Percentiles rank a stretch among this genome's conserved stretches.
These are phyloP conservation scores for Drusus annulatus DNA, from an alignment of 1,140 invertebrate genomes.

Conservation along the genomic window DNA sequence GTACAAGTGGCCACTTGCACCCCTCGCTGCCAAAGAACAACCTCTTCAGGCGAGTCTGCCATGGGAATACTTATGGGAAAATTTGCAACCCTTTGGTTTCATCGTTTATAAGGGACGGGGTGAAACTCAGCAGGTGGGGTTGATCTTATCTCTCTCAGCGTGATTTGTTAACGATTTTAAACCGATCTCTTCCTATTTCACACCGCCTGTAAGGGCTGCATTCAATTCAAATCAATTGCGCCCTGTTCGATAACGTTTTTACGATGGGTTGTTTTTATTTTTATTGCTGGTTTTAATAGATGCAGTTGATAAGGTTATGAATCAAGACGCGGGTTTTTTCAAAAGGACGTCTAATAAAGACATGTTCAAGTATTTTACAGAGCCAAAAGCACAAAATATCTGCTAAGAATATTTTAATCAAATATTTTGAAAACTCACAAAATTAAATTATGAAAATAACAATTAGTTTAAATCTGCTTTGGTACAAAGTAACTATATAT, in stretches of 20 bases:
- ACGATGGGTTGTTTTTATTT: too few relatives aligned
- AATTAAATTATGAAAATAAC: too few relatives aligned
- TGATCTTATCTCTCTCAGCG: constrained; percentile 36
- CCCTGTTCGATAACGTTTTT: not conserved
- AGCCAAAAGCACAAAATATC: too few relatives aligned
- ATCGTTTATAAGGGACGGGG: not conserved
- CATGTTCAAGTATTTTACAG: too few relatives aligned
- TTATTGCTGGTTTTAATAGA: not conserved
- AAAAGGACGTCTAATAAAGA: too few relatives aligned
- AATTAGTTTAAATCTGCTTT: too few relatives aligned
- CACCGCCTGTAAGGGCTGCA: not conserved
- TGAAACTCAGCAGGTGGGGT: constrained; percentile 15
- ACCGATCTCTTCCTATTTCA: constrained; percentile 24
- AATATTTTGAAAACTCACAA: too few relatives aligned
- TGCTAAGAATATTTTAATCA: too few relatives aligned
- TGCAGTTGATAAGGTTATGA: too few relatives aligned
- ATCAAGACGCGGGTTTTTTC: too few relatives aligned
- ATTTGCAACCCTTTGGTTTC: constrained; percentile 5
- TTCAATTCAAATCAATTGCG: constrained; percentile 20
- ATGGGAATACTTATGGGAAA: not conserved
- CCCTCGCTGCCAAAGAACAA: not conserved
- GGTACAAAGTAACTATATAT: too few relatives aligned
- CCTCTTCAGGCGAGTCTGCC: not conserved
- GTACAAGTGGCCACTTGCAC: not conserved
- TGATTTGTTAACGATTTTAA: constrained; percentile 37